Base-by-base conservation (phyloP, 2,113 vertebrate species). In the Xiphias gladius region DNA sequence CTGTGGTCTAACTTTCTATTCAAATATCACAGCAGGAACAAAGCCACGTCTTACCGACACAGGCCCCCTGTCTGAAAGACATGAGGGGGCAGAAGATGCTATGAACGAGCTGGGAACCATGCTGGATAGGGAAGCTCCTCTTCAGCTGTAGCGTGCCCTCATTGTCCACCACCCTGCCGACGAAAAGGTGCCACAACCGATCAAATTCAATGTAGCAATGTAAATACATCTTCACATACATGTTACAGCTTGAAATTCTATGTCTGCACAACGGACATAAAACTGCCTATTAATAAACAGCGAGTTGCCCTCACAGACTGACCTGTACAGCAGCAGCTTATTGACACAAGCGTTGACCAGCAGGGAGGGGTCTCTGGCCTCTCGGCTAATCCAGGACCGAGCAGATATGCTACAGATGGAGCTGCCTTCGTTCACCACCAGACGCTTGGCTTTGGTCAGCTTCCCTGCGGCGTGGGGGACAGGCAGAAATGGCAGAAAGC, bases 31-130 rank as follows among this genome's bases (percentile, higher is more conserved):
- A 84, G 76, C 64, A 71, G 76, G 61, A 82, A 46, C 22, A 59
- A 37, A 59, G 43, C 54, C 66, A 35, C n/a, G 30, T 83, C 96
- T 92, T 94, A 99, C 97, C 97, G 17, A 99, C 96, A 71, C 97
- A 99, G 84, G 97, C 97, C 1, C 97, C 97, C 88, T 98, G 97
- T 55, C 97, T 94, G 94, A 99, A 99, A 76, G 97, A 99, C 97
- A 98, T 99, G 62, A 99, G 97, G 2, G 97, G 97, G 82, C 97
- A 99, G 95, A 99, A 99, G 92, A 98, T 98, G 91, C 97, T 98
- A 57, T 97, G 96, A 22, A 99, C 92, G 0, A 94, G 96, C 76
- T 98, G 96, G 0, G 96, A 95, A 48, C 93, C 95, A 6, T 99
- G 97, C 82, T 97, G 96, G 52, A 98, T 97, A 10, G 96, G 97